Evolutionary conservation across 1,140 invertebrate genomes (phyloP), one percentile per base, ranked within the genome.

Genomic region (Megalonaias nervosa): DNA sequence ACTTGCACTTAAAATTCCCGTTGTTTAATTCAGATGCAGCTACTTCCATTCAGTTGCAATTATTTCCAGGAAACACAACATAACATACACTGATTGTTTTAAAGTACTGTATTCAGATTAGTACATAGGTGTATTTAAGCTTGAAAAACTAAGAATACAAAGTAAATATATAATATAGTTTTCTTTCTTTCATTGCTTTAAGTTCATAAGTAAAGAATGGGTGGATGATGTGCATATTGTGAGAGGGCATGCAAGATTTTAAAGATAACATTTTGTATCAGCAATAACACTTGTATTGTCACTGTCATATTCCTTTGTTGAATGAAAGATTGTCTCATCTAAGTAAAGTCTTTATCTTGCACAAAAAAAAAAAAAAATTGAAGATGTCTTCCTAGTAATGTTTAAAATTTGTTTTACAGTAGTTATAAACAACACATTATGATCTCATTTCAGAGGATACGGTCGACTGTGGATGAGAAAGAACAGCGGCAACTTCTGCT

Each of bases 401-500:
- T 64, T 26, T 60, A n/a, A 65, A 58, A 59, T n/a, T 23, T 16
- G 23, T 2, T 11, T 55, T 66, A 67, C n/a, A 55, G n/a, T 19
- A 58, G 23, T 31, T 19, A 57, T 21, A n/a, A 69, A 66, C 5
- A 62, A 14, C 16, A n/a, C 11, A 62, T 17, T 77, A 58, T 74
- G 11, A 65, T 75, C 15, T 69, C 31, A 64, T 84, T 82, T 23
- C 81, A 91, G 90, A 82, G 90, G 75, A 90, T 90, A 65, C 98
- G 87, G 74, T 97, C 96, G n/a, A 98, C 97, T 17, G 95, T 98
- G 1, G 97, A 99, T 91, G 97, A 97, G 89, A 95, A 96, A 88
- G 97, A 98, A 91, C 97, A 99, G 89, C 98, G 98, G 86, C 94
- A 97, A 88, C 92, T 99, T 83, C 92, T 99, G 77, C 98, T 99